Conservation (phyloP, 1,140 invertebrate genomes). For the Drosophila teissieri region DNA sequence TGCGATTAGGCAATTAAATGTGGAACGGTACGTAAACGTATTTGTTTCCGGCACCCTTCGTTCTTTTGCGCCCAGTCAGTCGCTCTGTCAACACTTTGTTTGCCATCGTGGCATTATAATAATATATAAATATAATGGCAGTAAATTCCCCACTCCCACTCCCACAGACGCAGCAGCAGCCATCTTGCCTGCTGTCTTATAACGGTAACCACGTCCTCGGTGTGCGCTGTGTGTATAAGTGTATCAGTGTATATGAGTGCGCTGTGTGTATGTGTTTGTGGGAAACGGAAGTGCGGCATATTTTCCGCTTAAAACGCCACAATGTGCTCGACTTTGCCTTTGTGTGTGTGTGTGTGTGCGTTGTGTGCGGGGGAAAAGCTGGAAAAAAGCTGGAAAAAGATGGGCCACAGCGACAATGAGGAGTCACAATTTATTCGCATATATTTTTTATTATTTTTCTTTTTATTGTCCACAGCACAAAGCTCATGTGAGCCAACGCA, state of each 20-base stretch:
- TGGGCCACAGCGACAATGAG: slow-evolving; percentile 25
- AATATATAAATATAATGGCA: slow-evolving; percentile 64
- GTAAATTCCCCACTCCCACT: slow-evolving; percentile 15
- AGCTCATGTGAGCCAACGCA: slow-evolving; percentile 57
- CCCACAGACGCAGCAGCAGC: slow-evolving; percentile 25
- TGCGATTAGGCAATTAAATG: slow-evolving; percentile 51
- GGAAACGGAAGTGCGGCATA: slow-evolving; percentile 68
- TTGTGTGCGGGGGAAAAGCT: slow-evolving; percentile 1
- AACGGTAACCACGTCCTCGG: slow-evolving; percentile 67
- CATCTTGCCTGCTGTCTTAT: slow-evolving; percentile 50
- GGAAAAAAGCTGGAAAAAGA: neutral
- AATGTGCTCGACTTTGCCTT: slow-evolving; percentile 53
- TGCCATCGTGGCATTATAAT: slow-evolving; percentile 42
- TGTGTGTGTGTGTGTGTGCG: no score
- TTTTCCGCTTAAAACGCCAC: slow-evolving; percentile 77
- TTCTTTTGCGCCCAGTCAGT: slow-evolving; percentile 1
- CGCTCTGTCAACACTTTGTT: slow-evolving; percentile 45
- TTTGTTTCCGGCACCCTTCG: slow-evolving; percentile 11
- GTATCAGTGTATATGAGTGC: slow-evolving; percentile 16
- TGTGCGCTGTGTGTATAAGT: slow-evolving; percentile 7
- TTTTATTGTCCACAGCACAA: slow-evolving; percentile 58
- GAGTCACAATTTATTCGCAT: slow-evolving; percentile 62
- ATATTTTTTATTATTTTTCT: slow-evolving; percentile 60
- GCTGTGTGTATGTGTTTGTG: slow-evolving; percentile 14
- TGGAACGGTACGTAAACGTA: slow-evolving; percentile 45